Percentiles rank a stretch among this genome's conserved stretches.
Conservation (phyloP, 2,113 vertebrate species). For the Piprites chloris region DNA sequence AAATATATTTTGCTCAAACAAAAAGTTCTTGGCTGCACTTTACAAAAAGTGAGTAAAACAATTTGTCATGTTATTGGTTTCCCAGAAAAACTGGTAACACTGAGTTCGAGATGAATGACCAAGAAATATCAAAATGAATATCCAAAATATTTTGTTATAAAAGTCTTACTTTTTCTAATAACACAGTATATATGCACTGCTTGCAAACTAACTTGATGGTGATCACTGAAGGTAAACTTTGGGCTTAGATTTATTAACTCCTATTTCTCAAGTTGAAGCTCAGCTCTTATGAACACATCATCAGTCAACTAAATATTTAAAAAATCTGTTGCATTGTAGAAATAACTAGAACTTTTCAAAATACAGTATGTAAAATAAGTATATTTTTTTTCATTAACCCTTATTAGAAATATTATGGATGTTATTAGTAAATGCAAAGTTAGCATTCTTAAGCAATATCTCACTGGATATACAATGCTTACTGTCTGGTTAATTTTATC, state of each 20-base stretch:
- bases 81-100: background rate
- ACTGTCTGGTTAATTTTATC: background rate
- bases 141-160: background rate
- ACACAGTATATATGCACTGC: background rate
- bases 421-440: background rate
- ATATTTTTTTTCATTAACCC: background rate
- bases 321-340: background rate
- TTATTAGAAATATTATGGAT: background rate
- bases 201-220: background rate
- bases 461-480: background rate
- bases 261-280: background rate
- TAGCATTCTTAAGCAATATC: background rate
- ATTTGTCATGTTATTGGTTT: background rate
- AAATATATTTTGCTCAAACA: background rate
- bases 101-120: background rate
- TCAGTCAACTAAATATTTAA: background rate
- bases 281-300: background rate
- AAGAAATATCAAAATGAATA: background rate
- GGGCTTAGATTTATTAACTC: background rate
- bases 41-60: background rate
- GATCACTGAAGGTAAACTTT: background rate
- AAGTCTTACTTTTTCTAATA: background rate
- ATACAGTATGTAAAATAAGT: background rate
- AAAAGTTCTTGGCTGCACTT: background rate
- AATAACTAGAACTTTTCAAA: background rate